Base-by-base conservation (phyloP, 92 coral and sea anemone species). In the Phenganax subtilis region DNA sequence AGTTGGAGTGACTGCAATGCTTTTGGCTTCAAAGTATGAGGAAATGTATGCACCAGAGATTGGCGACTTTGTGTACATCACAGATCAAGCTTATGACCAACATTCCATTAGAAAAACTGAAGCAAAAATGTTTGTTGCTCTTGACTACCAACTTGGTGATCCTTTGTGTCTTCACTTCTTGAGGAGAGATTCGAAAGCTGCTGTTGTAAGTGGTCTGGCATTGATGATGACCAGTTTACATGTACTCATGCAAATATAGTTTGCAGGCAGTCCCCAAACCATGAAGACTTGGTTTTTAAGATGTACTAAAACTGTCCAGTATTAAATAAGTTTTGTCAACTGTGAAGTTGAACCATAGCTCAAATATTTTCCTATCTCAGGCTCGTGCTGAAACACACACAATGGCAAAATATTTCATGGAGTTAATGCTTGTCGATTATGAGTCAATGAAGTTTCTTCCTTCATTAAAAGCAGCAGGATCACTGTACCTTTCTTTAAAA, bases 41-140 rank as follows among this genome's bases (percentile, higher is more conserved):
- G 99, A 96, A 69, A 96, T 96, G 99, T 96, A 91, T 83, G 92
- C 97, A 17, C 99, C 99, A 0, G 96, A 92, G 80, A 92, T 96
- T 71, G 88, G 88, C 6, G 99, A 96, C 89, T 96, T 96, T 85
- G 99, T 92, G 51, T 92, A 84, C 89, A 96, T 96, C 80, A 96
- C 99, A 62, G 99, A 96, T 77, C 89, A 96, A 71, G 86, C 99
- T 7, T 96, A 88, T 87, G 88, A 85, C 58, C 90, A 85, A 78
- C 80, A 75, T 60, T 76, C 86, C 76, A 96, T 96, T 72, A 80
- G 97, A 16, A 89, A 67, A 30, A 96, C 91, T 89, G 99, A 96
- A 70, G 93, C 91, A 51, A 55, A 84, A 12, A 96, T 96, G 66
- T 92, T 96, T 55, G 86, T 81, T 14, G 80, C 67, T 44, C 84